A percentile compares a stretch with the other conserved stretches of the same genome.
phyloP scores from a whole-genome alignment of 2,797 vertebrate genomes.

The Prionace glauca region DNA sequence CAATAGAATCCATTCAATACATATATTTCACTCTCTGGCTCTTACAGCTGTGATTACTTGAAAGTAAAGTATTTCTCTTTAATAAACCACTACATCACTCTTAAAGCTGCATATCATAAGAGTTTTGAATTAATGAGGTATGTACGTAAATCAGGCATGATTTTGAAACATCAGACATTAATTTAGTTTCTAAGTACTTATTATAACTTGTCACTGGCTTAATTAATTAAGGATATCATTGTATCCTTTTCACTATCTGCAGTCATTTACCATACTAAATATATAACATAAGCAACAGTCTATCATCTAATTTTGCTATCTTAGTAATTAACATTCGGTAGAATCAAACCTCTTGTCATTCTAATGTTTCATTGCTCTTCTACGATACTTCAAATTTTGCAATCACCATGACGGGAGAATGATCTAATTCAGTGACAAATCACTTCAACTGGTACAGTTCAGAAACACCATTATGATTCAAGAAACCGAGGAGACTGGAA shows the following conservation, averaged over 20 bases:
- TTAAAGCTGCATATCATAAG: neutral
- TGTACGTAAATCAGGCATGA: neutral
- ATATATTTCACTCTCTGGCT: neutral
- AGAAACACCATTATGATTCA: neutral
- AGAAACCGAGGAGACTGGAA: neutral
- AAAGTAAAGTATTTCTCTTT: constrained; percentile 4
- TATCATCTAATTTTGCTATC: neutral
- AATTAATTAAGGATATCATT: neutral
- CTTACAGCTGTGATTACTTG: neutral
- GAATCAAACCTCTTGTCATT: neutral
- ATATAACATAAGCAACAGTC: neutral
- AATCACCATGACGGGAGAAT: neutral
- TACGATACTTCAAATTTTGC: neutral
- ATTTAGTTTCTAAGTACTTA: neutral
- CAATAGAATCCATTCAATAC: neutral
- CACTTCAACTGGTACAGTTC: neutral
- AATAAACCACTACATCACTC: neutral
- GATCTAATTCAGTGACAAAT: neutral
- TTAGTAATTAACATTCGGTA: neutral
- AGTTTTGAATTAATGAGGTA: neutral
- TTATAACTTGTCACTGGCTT: neutral
- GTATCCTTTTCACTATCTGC: neutral
- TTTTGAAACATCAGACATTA: neutral
- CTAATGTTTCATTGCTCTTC: neutral
- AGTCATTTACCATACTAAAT: neutral